phyloP scores from a whole-genome alignment of 2,797 vertebrate species.

The Crax fasciolata region DNA sequence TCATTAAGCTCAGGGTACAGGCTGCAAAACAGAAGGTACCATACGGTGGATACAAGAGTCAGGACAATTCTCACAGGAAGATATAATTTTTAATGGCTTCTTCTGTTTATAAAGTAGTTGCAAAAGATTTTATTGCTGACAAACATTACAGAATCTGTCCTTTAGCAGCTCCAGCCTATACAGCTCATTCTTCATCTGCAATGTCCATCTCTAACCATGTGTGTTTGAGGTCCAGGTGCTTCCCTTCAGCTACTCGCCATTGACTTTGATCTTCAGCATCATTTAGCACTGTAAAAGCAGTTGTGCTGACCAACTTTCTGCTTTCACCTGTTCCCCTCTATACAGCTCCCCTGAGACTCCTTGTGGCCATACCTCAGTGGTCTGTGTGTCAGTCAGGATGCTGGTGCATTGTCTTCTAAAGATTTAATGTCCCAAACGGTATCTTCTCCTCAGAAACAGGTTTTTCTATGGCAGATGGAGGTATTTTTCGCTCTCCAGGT shows the following conservation, averaged over 20 bases:
- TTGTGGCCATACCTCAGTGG: neutral
- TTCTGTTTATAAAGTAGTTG: neutral
- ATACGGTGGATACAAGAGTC: neutral
- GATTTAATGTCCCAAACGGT: neutral
- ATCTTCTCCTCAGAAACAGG: neutral
- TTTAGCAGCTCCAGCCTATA: accelerated
- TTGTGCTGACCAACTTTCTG: neutral
- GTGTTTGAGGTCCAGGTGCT: neutral
- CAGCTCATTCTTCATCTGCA: neutral
- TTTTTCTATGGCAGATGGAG: neutral
- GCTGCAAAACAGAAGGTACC: conserved; percentile 20
- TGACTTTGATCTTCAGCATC: neutral
- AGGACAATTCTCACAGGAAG: neutral
- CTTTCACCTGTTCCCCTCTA: neutral
- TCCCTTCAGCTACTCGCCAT: neutral
- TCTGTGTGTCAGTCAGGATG: neutral
- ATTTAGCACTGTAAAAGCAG: neutral
- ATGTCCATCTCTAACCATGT: neutral
- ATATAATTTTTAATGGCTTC: neutral
- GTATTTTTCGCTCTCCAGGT: neutral
- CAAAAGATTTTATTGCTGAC: neutral
- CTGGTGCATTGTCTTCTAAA: neutral
- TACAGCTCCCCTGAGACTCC: neutral
- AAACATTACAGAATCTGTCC: neutral
- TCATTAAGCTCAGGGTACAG: conserved; percentile 23